phyloP scores from a whole-genome alignment of 1,140 invertebrate genomes.

The Brachionus angularis region DNA sequence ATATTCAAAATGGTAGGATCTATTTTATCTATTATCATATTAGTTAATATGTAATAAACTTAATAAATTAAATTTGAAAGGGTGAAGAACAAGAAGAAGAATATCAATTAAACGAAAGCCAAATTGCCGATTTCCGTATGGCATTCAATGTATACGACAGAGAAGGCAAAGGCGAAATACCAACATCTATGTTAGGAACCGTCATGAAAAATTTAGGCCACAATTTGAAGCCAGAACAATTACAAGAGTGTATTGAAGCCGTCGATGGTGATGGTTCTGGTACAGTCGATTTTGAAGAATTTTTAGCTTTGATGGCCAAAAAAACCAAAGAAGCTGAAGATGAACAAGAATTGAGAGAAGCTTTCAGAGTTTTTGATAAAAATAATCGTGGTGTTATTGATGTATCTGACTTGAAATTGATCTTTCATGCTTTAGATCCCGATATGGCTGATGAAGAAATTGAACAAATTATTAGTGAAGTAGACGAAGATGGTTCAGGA shows the following conservation, averaged over 20 bases:
- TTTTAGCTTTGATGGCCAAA: slow-evolving; percentile 53
- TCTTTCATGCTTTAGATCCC: slow-evolving; percentile 56
- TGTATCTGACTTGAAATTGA: slow-evolving; percentile 50
- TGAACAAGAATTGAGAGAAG: slow-evolving; percentile 57
- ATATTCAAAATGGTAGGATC: background rate
- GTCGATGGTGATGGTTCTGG: slow-evolving; percentile 54
- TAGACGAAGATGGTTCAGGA: slow-evolving; percentile 58
- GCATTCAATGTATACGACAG: slow-evolving; percentile 15
- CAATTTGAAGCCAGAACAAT: slow-evolving; percentile 52
- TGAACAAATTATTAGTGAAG: slow-evolving; percentile 59
- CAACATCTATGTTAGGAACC: slow-evolving; percentile 8
- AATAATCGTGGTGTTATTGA: slow-evolving; percentile 57
- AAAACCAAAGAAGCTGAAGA: slow-evolving; percentile 57
- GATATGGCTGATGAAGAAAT: slow-evolving; percentile 59
- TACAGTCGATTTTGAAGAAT: slow-evolving; percentile 61
- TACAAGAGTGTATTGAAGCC: slow-evolving; percentile 56
- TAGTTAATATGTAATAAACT: background rate
- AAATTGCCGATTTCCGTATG: background rate
- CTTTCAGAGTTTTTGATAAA: slow-evolving; percentile 58
- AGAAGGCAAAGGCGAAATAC: slow-evolving; percentile 2
- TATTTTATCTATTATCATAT: background rate
- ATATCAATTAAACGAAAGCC: slow-evolving; percentile 6
- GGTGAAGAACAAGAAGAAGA: slow-evolving; percentile 15
- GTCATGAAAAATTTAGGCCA: slow-evolving; percentile 54
- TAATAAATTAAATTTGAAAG: background rate